phyloP scores from a whole-genome alignment of 2,888 invertebrate species.

The Salpingus planirostris region DNA sequence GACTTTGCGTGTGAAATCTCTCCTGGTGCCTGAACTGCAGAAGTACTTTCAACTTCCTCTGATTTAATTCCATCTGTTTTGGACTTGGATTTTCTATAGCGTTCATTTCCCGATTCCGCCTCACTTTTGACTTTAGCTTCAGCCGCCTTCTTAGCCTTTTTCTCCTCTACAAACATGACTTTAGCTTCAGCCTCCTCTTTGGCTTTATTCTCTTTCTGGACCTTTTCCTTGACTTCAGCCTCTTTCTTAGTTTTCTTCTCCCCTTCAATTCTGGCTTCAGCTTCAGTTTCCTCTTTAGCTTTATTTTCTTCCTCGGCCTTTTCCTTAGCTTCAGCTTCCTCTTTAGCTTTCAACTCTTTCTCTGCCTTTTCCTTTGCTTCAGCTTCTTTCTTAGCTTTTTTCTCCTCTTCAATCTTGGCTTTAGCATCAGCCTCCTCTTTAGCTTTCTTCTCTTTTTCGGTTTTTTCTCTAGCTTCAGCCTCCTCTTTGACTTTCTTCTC shows the following conservation, averaged over 20 bases:
- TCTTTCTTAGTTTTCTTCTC: constrained; percentile 11
- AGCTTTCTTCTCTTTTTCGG: constrained; percentile 19
- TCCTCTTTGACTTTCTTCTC: constrained; percentile 14
- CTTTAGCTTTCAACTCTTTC: constrained; percentile 12
- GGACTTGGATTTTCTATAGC: too few species aligned
- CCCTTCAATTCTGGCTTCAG: constrained; percentile 10
- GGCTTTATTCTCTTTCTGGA: constrained; percentile 7
- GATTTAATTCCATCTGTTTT: too few species aligned
- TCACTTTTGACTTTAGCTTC: too few species aligned
- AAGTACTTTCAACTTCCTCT: too few species aligned
- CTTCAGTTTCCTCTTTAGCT: constrained; percentile 8
- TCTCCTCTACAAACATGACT: too few species aligned
- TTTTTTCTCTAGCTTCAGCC: constrained; percentile 14
- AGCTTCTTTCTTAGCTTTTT: constrained; percentile 12
- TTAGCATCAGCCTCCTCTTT: constrained; percentile 14
- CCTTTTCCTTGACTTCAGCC: constrained; percentile 5
- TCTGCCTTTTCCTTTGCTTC: constrained; percentile 8
- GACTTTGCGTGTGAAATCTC: too few species aligned
- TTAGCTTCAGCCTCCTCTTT: too few species aligned
- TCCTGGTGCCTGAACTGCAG: too few species aligned
- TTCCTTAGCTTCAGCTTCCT: constrained; percentile 13
- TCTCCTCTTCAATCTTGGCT: constrained; percentile 11
- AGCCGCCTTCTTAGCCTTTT: too few species aligned
- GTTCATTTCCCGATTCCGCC: too few species aligned
- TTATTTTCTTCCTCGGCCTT: constrained; percentile 10